phyloP scores from a whole-genome alignment of 2,888 invertebrate species.

The Phalera bucephala region DNA sequence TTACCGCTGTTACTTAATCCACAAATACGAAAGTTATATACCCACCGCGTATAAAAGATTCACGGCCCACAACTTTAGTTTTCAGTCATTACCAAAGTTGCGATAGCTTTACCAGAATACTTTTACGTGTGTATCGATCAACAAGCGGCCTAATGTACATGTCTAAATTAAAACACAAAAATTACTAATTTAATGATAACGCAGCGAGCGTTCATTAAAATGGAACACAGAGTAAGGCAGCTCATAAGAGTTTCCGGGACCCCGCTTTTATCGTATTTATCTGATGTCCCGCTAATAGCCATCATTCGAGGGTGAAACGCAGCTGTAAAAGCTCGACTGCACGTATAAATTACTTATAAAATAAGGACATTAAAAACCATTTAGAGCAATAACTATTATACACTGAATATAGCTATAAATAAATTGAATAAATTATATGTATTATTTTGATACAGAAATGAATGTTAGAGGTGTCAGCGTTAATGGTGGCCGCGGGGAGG shows the following conservation, averaged over 20 bases:
- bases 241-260: constrained; percentile 58
- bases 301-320: constrained; percentile 68
- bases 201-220: constrained; percentile 34
- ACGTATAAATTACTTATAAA: constrained; percentile 74
- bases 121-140: constrained; percentile 4
- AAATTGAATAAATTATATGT: constrained; percentile 72
- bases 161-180: constrained; percentile 14
- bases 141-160: constrained; percentile 11
- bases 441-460: constrained; percentile 74
- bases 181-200: constrained; percentile 25
- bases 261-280: constrained; percentile 60
- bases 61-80: constrained; percentile 1
- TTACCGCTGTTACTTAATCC: constrained; percentile 13
- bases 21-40: constrained; percentile 12
- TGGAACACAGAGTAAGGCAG: constrained; percentile 34
- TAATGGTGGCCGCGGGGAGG: constrained; percentile 70
- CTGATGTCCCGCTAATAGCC: constrained; percentile 74
- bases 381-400: constrained; percentile 77
- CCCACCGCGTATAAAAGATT: constrained; percentile 5
- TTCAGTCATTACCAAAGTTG: background rate
- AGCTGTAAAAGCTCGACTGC: constrained; percentile 61
- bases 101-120: background rate
- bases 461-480: constrained; percentile 75
- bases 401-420: constrained; percentile 66
- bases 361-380: constrained; percentile 80